phyloP scores from a whole-genome alignment of 2,113 vertebrate species.

The Rhynchomys soricoides region DNA sequence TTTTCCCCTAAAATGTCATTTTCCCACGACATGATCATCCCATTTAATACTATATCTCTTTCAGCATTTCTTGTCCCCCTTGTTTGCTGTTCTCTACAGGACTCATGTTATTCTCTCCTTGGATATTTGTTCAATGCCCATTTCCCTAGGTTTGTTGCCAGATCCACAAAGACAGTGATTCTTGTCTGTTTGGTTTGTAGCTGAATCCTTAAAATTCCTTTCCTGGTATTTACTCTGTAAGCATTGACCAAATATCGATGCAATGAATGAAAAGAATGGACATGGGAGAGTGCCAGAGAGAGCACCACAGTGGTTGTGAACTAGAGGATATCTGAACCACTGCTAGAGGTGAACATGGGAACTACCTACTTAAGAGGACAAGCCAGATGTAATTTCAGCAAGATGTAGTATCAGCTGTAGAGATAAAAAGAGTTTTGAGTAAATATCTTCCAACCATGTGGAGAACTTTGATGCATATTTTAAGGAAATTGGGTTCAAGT shows the following conservation, averaged over 20 bases:
- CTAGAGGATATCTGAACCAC: neutral
- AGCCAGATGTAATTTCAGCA: neutral
- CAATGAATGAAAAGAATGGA: neutral
- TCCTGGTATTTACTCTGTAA: neutral
- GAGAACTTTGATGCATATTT: neutral
- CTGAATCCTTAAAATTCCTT: neutral
- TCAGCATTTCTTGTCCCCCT: neutral
- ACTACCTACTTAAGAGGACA: neutral
- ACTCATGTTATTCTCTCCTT: neutral
- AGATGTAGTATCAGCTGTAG: neutral
- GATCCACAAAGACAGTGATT: neutral
- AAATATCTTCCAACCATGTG: neutral
- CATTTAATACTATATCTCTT: neutral
- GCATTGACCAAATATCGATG: neutral
- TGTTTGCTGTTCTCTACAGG: neutral
- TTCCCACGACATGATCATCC: neutral
- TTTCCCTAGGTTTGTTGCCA: neutral
- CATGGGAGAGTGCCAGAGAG: neutral
- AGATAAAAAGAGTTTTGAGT: neutral
- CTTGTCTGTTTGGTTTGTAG: neutral
- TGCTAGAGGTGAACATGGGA: neutral
- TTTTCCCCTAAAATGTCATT: neutral
- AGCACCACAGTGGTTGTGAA: neutral
- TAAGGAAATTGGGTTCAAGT: neutral
- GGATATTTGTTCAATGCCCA: neutral